Conservation (phyloP, 1,140 invertebrate genomes). For the Ceratoteleas bidentatus region DNA sequence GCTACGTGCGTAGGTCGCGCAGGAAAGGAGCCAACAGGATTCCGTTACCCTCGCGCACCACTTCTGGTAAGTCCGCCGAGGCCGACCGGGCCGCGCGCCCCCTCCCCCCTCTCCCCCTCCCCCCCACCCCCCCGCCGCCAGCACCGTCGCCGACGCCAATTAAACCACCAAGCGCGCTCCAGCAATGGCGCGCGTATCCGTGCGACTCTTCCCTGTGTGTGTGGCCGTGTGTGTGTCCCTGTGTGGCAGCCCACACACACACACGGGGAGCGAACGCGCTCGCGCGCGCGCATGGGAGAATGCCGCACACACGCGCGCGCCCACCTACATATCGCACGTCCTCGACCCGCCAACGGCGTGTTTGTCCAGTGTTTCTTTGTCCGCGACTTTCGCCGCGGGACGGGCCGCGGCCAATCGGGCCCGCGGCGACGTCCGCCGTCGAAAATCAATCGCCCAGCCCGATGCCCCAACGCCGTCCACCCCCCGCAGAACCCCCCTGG, state of each 20-base stretch:
- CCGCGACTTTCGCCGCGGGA: slow-evolving; percentile 55
- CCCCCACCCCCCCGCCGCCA: too few relatives aligned
- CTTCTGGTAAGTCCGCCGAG: slow-evolving; percentile 83
- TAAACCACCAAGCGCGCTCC: too few relatives aligned
- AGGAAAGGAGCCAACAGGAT: slow-evolving; percentile 92
- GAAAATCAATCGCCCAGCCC: slow-evolving; percentile 24
- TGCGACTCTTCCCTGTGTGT: slow-evolving; percentile 7
- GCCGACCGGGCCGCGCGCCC: neutral
- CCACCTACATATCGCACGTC: slow-evolving; percentile 56
- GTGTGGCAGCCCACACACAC: slow-evolving; percentile 29
- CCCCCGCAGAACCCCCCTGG: neutral
- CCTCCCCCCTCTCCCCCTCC: neutral
- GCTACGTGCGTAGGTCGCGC: slow-evolving; percentile 91
- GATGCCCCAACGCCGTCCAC: neutral
- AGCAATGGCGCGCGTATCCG: neutral
- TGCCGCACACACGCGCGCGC: slow-evolving; percentile 43
- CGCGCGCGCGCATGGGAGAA: slow-evolving; percentile 26
- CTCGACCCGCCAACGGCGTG: slow-evolving; percentile 55
- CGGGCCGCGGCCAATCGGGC: slow-evolving; percentile 25
- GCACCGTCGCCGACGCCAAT: too few relatives aligned
- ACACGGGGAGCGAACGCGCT: slow-evolving; percentile 41
- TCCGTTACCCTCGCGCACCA: slow-evolving; percentile 89
- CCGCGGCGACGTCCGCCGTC: slow-evolving; percentile 14
- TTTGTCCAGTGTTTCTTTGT: slow-evolving; percentile 64
- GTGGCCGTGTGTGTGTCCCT: slow-evolving; percentile 2